phyloP scores from a whole-genome alignment of 2,113 vertebrate genomes.

The Phalacrocorax pelagicus region DNA sequence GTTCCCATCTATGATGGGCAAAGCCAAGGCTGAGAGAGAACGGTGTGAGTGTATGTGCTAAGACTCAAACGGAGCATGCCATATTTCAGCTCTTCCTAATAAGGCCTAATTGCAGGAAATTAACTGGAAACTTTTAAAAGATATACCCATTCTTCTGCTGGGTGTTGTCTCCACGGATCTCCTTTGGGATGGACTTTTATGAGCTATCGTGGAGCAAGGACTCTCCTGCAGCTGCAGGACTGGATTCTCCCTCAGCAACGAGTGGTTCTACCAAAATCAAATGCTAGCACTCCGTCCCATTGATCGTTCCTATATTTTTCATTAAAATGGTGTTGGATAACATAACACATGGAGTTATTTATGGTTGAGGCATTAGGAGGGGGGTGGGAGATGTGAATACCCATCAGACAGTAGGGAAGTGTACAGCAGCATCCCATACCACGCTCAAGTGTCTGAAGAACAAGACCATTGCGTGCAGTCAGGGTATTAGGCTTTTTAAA shows the following conservation, averaged over 20 bases:
- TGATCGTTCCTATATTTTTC: not conserved
- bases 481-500: not conserved
- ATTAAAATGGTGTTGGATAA: not conserved
- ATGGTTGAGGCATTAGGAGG: not conserved
- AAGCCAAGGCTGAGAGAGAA: not conserved
- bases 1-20: not conserved
- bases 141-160: not conserved
- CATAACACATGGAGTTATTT: not conserved
- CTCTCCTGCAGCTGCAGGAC: not conserved
- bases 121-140: not conserved
- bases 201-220: not conserved
- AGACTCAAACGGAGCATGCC: not conserved
- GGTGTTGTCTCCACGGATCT: not conserved
- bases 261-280: not conserved
- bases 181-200: not conserved
- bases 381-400: not conserved
- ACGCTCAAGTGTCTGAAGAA: not conserved
- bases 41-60: not conserved
- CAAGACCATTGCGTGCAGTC: rapidly evolving
- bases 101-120: not conserved
- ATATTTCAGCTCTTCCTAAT: not conserved
- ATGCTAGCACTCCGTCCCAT: not conserved
- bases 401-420: not conserved
- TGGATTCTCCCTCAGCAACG: not conserved
- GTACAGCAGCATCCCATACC: not conserved